Conservation (phyloP, 2,888 invertebrate genomes). For the Julus scanicus region DNA sequence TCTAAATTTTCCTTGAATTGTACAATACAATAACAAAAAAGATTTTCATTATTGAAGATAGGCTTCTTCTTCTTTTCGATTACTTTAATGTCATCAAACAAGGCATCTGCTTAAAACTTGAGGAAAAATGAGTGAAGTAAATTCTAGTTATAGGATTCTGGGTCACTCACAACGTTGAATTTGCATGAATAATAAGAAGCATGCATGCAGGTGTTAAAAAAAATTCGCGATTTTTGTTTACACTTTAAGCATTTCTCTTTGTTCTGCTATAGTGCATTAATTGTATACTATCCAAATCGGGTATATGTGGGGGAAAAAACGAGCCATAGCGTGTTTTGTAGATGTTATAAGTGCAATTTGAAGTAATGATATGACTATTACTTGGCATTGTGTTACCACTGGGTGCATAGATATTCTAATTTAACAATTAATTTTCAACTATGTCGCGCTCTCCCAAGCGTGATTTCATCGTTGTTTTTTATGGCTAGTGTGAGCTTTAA, state of each 20-base stretch:
- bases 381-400: constrained; percentile 26
- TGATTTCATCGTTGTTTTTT: constrained; percentile 4
- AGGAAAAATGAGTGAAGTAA: background rate
- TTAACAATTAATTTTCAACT: constrained; percentile 41
- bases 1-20: too few relatives aligned
- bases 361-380: constrained; percentile 34
- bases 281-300: background rate
- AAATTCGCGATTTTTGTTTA: background rate
- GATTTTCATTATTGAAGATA: background rate
- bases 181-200: constrained; percentile 44
- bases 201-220: background rate
- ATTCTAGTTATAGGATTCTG: background rate
- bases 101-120: constrained; percentile 6
- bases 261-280: background rate
- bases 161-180: constrained; percentile 20
- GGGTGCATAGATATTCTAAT: constrained; percentile 40
- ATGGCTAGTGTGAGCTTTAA: background rate
- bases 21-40: too few relatives aligned
- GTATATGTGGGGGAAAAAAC: background rate
- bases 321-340: constrained; percentile 4
- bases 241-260: constrained; percentile 8
- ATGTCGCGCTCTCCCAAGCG: background rate
- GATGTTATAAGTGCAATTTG: constrained; percentile 33
- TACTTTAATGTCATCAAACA: background rate
- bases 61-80: background rate